Evolutionary conservation across 2,888 invertebrate genomes (phyloP).

Genomic region (Hirtodrosophila duncani): DNA sequence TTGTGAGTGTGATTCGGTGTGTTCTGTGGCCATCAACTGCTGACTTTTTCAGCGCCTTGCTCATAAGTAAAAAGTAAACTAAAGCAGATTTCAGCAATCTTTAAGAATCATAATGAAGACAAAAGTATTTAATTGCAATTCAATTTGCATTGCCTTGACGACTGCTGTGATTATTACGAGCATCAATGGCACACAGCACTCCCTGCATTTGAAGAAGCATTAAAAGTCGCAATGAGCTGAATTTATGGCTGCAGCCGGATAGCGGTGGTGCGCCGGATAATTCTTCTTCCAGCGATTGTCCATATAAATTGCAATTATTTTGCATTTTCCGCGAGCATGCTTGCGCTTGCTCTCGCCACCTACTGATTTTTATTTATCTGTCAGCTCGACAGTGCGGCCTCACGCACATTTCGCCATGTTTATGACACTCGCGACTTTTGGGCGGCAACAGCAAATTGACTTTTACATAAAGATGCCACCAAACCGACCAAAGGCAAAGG

Average conservation of each 20-base stretch:
- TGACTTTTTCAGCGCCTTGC: too few relatives aligned
- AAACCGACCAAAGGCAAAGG: constrained; percentile 14
- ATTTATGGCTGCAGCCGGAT: constrained; percentile 34
- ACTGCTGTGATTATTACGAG: constrained; percentile 14
- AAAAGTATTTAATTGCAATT: constrained; percentile 32
- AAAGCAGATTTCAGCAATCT: too few relatives aligned
- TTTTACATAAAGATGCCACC: constrained; percentile 38
- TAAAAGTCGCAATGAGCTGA: constrained; percentile 38
- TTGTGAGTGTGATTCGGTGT: too few relatives aligned
- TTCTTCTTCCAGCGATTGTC: too few relatives aligned
- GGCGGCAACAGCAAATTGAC: constrained; percentile 60
- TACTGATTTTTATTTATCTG: constrained; percentile 50
- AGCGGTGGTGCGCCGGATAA: too few relatives aligned
- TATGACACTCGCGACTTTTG: constrained; percentile 64
- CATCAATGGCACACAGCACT: constrained; percentile 32
- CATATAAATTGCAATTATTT: constrained; percentile 70
- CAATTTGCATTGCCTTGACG: constrained; percentile 22
- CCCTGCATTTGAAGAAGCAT: constrained; percentile 43
- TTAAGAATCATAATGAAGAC: too few relatives aligned
- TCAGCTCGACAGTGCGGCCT: constrained; percentile 30
- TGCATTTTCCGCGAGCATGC: constrained; percentile 46
- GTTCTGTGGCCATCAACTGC: too few relatives aligned
- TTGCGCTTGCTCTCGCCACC: constrained; percentile 1
- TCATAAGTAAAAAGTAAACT: too few relatives aligned
- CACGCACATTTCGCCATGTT: constrained; percentile 53